Base-by-base conservation (phyloP, 2,113 vertebrate genomes). In the Sylvietta virens region DNA sequence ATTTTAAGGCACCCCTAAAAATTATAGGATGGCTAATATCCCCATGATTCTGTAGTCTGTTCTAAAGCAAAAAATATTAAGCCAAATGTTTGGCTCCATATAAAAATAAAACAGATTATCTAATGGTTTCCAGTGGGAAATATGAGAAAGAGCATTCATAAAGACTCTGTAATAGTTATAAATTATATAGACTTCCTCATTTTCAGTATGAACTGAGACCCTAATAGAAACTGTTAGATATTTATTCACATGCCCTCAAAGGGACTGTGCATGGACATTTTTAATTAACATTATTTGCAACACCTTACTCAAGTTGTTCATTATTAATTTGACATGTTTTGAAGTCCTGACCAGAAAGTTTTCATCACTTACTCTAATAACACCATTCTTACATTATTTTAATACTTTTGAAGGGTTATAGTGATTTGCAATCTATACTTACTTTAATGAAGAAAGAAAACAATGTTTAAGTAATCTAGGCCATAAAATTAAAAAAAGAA, bases 21-120 rank as follows among this genome's bases (percentile, higher is more conserved):
- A 97, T 97, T 98, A 98, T 95, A 94, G 95, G 90, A 98, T 93
- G 95, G 94, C 83, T 97, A 98, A 98, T 98, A 97, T 96, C 94
- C 89, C 72, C 85, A 67, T 13, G 54, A 97, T 97, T 97, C 96
- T 95, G 95, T 94, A 95, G 89, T 97, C 94, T 97, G 84, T 88
- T 96, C 94, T 96, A 77, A 97, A 95, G 93, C 70, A 97, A 96
- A 96, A 91, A 98, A 97, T 95, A 96, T 96, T 93, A 96, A 97
- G 88, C 94, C 88, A 92, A 97, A 95, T 96, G 81, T 97, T 98
- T 96, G 92, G 93, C 84, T 97, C 86, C 48, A 76, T 85, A 97
- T 96, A 97, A 96, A 85, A 97, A n/a, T n/a, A 98, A 98, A 98
- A 97, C 96, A 98, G 92, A 96, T 98, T 98, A 97, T 98, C 95